Conservation (phyloP, 2,113 vertebrate genomes). For the Setophaga coronata region DNA sequence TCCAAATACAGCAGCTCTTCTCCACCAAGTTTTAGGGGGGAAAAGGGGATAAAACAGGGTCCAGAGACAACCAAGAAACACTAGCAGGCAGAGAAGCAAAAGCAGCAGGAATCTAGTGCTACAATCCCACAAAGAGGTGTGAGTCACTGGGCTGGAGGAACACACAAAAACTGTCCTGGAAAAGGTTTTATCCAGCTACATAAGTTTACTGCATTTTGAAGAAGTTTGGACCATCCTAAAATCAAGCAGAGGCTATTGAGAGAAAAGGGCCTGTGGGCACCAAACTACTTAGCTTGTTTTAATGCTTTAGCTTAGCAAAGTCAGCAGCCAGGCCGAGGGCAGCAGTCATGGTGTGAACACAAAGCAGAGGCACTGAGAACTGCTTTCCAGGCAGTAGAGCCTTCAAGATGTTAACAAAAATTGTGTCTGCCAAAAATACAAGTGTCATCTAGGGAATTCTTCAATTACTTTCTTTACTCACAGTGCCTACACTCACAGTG, state of each 20-base stretch:
- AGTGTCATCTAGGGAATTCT: not conserved
- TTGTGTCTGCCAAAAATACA: not conserved
- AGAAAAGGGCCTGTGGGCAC: not conserved
- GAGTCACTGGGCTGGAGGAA: not conserved
- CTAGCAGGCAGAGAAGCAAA: not conserved
- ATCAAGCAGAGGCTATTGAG: not conserved
- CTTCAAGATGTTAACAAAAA: not conserved
- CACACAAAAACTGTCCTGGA: not conserved
- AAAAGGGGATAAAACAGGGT: not conserved
- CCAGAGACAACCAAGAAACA: not conserved
- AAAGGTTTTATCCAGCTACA: not conserved
- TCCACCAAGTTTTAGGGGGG: not conserved
- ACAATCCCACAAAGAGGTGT: fast-evolving
- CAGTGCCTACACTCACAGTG: not conserved
- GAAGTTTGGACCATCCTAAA: not conserved
- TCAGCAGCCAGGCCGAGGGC: not conserved
- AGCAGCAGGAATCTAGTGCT: not conserved
- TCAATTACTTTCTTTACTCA: not conserved
- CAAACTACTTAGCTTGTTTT: not conserved
- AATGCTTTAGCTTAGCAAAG: not conserved
- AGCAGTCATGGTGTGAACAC: not conserved
- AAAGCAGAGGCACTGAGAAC: not conserved
- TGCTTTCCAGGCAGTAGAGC: not conserved
- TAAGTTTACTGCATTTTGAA: not conserved
- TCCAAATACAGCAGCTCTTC: not conserved